phyloP scores from a whole-genome alignment of 2,113 vertebrate species.

The Callorhinus ursinus region DNA sequence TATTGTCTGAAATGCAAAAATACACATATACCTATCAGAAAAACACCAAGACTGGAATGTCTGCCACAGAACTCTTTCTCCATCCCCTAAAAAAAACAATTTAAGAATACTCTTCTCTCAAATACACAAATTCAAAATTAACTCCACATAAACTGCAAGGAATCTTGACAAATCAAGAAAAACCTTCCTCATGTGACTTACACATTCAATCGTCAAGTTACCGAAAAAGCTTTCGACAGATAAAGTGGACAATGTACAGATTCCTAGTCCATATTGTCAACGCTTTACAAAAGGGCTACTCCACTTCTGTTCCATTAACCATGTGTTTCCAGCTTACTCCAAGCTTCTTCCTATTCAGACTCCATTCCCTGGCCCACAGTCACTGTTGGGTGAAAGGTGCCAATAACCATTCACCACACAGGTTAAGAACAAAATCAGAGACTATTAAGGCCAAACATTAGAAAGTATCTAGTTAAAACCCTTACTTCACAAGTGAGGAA shows the following conservation, averaged over 20 bases:
- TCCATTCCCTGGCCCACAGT: not conserved
- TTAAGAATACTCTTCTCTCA: not conserved
- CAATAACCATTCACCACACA: not conserved
- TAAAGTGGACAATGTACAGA: not conserved
- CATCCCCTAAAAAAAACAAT: not conserved
- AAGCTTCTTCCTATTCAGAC: not conserved
- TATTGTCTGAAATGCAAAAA: conserved; percentile 86
- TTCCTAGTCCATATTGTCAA: not conserved
- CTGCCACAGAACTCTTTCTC: not conserved
- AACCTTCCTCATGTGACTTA: not conserved
- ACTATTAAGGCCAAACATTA: not conserved
- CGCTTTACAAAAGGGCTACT: not conserved
- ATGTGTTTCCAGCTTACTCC: not conserved
- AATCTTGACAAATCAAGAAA: not conserved
- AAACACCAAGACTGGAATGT: not conserved
- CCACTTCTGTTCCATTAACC: not conserved
- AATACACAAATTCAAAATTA: not conserved
- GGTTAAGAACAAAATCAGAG: not conserved
- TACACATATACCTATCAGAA: not conserved
- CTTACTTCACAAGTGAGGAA: not conserved
- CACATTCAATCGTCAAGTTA: not conserved
- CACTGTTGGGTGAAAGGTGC: not conserved
- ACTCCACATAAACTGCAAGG: conserved; percentile 3
- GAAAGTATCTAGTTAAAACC: conserved; percentile 5
- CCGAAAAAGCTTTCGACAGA: not conserved